These are phyloP conservation scores for Mallotus villosus DNA, from an alignment of 2,797 vertebrate species.

Conservation along the genomic window DNA sequence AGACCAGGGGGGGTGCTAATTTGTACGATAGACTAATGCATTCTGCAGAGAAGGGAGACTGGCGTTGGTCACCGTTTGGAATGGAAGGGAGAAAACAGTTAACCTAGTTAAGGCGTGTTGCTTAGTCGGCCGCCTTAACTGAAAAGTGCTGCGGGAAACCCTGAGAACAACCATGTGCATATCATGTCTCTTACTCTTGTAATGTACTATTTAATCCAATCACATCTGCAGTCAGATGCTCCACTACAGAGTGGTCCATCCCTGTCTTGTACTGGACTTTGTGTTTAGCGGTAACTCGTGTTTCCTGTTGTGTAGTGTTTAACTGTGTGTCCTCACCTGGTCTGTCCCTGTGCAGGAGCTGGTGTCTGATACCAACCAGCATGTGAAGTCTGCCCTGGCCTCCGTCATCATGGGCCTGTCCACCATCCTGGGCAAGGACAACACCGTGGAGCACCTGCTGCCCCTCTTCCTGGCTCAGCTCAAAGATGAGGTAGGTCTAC, in stretches of 20 bases:
- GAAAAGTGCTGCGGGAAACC: too few relatives aligned
- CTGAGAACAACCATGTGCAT: too few relatives aligned
- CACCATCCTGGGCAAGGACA: slow-evolving; percentile 86
- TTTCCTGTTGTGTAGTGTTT: slow-evolving; percentile 11
- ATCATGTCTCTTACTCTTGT: too few relatives aligned
- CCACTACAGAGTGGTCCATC: slow-evolving; percentile 63
- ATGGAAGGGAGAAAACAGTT: too few relatives aligned
- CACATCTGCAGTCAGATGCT: slow-evolving; percentile 71
- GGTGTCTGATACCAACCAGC: slow-evolving; percentile 87
- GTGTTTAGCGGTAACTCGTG: not conserved
- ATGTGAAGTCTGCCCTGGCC: slow-evolving; percentile 86
- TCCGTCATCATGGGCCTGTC: slow-evolving; percentile 88
- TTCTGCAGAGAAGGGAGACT: too few relatives aligned
- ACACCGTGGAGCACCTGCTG: slow-evolving; percentile 86
- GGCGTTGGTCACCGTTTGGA: too few relatives aligned
- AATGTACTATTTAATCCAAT: too few relatives aligned
- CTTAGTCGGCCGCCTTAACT: too few relatives aligned
- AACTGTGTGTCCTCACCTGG: slow-evolving; percentile 6
- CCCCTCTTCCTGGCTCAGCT: slow-evolving; percentile 87
- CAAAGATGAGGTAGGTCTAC: slow-evolving; percentile 81
- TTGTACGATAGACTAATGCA: too few relatives aligned
- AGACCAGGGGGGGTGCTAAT: too few relatives aligned
- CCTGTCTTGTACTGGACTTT: too few relatives aligned
- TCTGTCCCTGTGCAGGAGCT: slow-evolving; percentile 72
- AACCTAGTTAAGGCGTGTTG: too few relatives aligned